Conservation (phyloP, 2,797 vertebrate genomes). For the Acropternis orthonyx region DNA sequence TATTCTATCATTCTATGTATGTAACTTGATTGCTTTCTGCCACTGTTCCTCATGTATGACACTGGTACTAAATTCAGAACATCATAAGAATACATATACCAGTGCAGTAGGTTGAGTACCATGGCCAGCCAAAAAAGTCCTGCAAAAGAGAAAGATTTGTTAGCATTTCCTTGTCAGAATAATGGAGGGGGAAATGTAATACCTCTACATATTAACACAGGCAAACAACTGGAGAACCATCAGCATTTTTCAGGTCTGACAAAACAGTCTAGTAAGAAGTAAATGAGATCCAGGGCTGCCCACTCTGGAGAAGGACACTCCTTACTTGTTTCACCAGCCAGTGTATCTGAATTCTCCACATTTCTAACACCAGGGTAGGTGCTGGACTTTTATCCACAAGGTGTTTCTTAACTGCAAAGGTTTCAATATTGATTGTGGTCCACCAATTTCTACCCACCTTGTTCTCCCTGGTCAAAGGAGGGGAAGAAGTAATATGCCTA, state of each 20-base stretch:
- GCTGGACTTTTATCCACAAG: neutral
- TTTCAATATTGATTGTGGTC: neutral
- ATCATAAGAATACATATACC: neutral
- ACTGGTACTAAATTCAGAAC: neutral
- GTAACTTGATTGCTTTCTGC: neutral
- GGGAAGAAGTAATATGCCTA: neutral
- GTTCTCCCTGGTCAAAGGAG: neutral
- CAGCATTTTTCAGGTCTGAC: neutral
- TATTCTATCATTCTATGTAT: neutral
- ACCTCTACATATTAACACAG: neutral
- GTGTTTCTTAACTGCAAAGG: neutral
- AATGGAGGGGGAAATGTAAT: neutral
- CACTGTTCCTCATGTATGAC: neutral
- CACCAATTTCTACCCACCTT: neutral
- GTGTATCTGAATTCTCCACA: neutral
- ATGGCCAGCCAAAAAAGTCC: neutral
- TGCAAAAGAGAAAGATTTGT: neutral
- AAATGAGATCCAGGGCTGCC: neutral
- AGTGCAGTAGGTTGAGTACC: neutral
- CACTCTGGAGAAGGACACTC: neutral
- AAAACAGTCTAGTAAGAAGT: neutral
- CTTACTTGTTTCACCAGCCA: neutral
- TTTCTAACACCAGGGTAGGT: neutral
- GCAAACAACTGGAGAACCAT: neutral
- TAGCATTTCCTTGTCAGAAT: neutral